Conservation (phyloP, 2,797 vertebrate species). For the Amphiprion clarkii region DNA sequence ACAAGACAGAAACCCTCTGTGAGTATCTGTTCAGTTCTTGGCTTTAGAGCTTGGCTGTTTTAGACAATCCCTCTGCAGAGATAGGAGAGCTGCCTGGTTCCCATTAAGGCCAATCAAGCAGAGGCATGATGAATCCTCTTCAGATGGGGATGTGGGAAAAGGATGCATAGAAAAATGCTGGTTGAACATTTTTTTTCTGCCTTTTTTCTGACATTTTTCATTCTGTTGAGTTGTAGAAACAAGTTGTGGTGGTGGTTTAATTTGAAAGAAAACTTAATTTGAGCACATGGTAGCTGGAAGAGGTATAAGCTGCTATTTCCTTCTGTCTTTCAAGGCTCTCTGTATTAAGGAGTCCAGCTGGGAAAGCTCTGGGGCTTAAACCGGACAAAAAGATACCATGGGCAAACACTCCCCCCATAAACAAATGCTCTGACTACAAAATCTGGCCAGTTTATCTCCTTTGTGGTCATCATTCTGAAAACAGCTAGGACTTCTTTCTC, state of each 20-base stretch:
- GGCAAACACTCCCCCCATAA: slow-evolving; percentile 35
- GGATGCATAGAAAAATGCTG: slow-evolving; percentile 12
- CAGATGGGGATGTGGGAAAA: slow-evolving; percentile 25
- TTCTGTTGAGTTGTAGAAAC: slow-evolving; percentile 7
- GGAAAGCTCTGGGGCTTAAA: slow-evolving; percentile 49
- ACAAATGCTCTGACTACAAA: slow-evolving; percentile 38
- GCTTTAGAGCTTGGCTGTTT: slow-evolving; percentile 28
- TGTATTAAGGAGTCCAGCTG: slow-evolving; percentile 39
- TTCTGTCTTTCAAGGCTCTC: slow-evolving; percentile 1
- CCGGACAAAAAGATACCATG: slow-evolving; percentile 9
- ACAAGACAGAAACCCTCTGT: slow-evolving; percentile 59
- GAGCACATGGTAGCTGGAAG: background rate
- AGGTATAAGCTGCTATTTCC: background rate
- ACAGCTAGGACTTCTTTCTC: background rate
- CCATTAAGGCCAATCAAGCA: slow-evolving; percentile 57
- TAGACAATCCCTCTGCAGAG: background rate
- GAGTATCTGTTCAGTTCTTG: slow-evolving; percentile 65
- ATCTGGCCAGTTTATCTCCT: slow-evolving; percentile 21
- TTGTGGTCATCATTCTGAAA: background rate
- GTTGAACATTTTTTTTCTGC: background rate
- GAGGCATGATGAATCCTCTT: slow-evolving; percentile 40
- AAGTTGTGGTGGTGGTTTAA: slow-evolving; percentile 1
- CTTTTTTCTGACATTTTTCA: slow-evolving; percentile 7
- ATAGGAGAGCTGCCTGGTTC: slow-evolving; percentile 56
- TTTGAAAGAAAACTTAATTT: slow-evolving; percentile 14